phyloP scores from a whole-genome alignment of 2,797 vertebrate species.

The Psittacula echo region DNA sequence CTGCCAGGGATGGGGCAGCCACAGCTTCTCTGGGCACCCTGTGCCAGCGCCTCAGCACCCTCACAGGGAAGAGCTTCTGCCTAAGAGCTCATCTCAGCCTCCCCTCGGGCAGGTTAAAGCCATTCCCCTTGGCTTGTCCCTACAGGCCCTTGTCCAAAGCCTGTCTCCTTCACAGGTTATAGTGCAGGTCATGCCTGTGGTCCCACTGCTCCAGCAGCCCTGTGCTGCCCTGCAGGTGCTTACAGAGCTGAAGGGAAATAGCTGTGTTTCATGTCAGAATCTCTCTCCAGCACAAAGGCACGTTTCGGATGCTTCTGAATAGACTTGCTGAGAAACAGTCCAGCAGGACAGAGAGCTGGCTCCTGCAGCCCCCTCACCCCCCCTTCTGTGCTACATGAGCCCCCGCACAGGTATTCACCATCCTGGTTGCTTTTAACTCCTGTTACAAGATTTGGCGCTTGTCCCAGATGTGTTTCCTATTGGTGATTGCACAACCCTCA shows the following conservation, averaged over 20 bases:
- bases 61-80: no score
- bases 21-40: no score
- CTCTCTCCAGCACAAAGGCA: not conserved
- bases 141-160: not conserved
- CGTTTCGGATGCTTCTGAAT: not conserved
- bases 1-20: no score
- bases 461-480: not conserved
- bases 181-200: not conserved
- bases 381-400: not conserved
- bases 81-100: not conserved
- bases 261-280: not conserved
- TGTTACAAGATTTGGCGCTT: not conserved
- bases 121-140: not conserved
- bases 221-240: not conserved
- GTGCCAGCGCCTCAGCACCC: no score
- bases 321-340: not conserved
- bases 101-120: not conserved
- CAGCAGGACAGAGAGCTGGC: not conserved
- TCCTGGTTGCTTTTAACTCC: not conserved
- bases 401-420: not conserved
- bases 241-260: accelerated
- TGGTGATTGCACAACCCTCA: not conserved
- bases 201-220: accelerated
- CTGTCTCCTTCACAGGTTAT: not conserved
- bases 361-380: not conserved